A percentile compares a stretch with the other conserved stretches of the same genome.
These are phyloP conservation scores for Sebastes miniatus DNA, from an alignment of 2,797 vertebrate species.

Conservation along the genomic window DNA sequence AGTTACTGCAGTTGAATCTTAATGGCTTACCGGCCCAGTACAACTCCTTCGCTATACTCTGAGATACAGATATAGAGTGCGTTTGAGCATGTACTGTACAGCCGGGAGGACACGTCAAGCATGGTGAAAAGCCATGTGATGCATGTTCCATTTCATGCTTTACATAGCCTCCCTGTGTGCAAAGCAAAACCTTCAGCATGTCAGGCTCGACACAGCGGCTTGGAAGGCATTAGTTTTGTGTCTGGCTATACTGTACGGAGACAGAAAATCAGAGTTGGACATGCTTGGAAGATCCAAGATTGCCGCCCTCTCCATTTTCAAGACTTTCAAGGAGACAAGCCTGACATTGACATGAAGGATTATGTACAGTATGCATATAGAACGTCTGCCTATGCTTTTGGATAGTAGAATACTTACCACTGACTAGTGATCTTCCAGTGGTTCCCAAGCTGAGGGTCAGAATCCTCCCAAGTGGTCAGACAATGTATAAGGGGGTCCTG, in stretches of 20 bases:
- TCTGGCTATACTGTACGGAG: constrained; percentile 23
- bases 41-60: constrained; percentile 9
- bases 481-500: background rate
- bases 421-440: background rate
- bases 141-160: constrained; percentile 37
- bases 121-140: constrained; percentile 29
- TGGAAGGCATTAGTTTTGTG: constrained; percentile 23
- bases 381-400: background rate
- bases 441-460: background rate
- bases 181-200: constrained; percentile 15
- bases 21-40: constrained; percentile 51
- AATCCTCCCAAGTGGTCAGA: background rate
- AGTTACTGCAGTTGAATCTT: constrained; percentile 67
- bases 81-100: constrained; percentile 25
- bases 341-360: constrained; percentile 37
- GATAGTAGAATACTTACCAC: background rate
- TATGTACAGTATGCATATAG: constrained; percentile 21
- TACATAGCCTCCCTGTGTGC: constrained; percentile 24
- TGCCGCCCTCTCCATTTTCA: constrained; percentile 12
- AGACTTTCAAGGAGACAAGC: constrained; percentile 24
- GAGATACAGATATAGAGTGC: constrained; percentile 27
- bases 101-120: constrained; percentile 8
- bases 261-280: constrained; percentile 44
- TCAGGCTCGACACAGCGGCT: constrained; percentile 6
- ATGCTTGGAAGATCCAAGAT: constrained; percentile 32